Conservation (phyloP, 2,113 vertebrate genomes). For the Syrmaticus mikado region DNA sequence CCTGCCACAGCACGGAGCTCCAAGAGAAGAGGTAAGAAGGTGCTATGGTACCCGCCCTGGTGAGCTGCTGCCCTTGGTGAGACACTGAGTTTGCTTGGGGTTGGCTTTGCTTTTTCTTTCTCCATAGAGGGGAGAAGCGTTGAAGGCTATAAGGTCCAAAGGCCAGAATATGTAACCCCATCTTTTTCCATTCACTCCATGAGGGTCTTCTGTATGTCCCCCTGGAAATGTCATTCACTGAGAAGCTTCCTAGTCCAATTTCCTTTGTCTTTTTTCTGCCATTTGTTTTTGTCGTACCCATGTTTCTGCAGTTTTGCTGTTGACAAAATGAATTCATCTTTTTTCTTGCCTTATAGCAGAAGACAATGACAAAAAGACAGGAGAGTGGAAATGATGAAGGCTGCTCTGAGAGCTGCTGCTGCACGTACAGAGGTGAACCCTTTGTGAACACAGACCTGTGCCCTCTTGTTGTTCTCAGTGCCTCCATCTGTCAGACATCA, state of each 20-base stretch:
- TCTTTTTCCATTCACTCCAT: too few relatives aligned
- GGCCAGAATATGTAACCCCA: not conserved
- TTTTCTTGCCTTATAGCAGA: slow-evolving; percentile 38
- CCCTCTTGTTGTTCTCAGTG: not conserved
- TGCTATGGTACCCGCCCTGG: not conserved
- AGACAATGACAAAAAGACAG: slow-evolving; percentile 5
- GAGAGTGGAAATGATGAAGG: slow-evolving; percentile 5
- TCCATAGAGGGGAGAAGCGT: not conserved
- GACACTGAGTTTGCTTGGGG: not conserved
- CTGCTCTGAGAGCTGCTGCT: slow-evolving; percentile 5
- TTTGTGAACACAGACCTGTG: not conserved
- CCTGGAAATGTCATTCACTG: not conserved
- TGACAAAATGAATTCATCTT: not conserved
- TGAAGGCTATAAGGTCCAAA: not conserved
- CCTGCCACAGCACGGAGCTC: too few relatives aligned
- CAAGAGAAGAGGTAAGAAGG: slow-evolving; percentile 62
- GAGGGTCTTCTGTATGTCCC: not conserved
- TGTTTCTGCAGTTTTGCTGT: not conserved
- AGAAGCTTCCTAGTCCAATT: not conserved
- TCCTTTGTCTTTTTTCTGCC: not conserved
- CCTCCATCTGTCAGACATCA: not conserved
- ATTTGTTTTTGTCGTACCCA: not conserved
- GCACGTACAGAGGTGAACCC: too few relatives aligned
- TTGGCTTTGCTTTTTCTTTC: not conserved
- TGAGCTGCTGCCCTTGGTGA: too few relatives aligned